Evolutionary conservation across 2,797 vertebrate species (phyloP).

Genomic region (Leuciscus waleckii): DNA sequence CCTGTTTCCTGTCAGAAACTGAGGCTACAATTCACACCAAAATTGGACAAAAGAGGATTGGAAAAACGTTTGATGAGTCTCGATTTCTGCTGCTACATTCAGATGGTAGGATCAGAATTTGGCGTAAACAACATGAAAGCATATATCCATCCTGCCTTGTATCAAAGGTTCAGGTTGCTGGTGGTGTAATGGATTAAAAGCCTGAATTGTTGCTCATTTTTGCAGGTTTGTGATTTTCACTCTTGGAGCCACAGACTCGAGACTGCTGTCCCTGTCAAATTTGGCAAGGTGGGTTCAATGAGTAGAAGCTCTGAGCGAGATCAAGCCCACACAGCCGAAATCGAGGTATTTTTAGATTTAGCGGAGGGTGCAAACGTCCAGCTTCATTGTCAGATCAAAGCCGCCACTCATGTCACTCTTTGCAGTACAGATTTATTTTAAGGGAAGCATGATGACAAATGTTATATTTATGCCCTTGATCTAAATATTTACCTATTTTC

Average conservation of each 20-base stretch:
- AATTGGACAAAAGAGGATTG: background rate
- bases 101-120: slow-evolving; percentile 41
- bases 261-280: slow-evolving; percentile 42
- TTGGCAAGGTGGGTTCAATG: slow-evolving; percentile 77
- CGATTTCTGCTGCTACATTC: slow-evolving; percentile 39
- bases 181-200: background rate
- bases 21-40: background rate
- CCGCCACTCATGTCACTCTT: slow-evolving; percentile 8
- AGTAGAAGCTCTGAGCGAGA: slow-evolving; percentile 83
- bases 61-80: background rate
- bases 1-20: background rate
- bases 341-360: slow-evolving; percentile 89
- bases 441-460: background rate
- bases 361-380: slow-evolving; percentile 50
- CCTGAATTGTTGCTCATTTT: background rate
- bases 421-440: slow-evolving; percentile 26
- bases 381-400: slow-evolving; percentile 49
- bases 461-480: slow-evolving; percentile 21
- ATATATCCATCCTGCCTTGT: background rate
- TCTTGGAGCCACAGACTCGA: background rate
- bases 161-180: background rate
- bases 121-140: slow-evolving; percentile 24
- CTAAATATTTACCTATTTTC: slow-evolving; percentile 39
- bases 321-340: slow-evolving; percentile 84
- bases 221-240: slow-evolving; percentile 19